phyloP scores from a whole-genome alignment of 2,888 invertebrate species.

The Plusia festucae region DNA sequence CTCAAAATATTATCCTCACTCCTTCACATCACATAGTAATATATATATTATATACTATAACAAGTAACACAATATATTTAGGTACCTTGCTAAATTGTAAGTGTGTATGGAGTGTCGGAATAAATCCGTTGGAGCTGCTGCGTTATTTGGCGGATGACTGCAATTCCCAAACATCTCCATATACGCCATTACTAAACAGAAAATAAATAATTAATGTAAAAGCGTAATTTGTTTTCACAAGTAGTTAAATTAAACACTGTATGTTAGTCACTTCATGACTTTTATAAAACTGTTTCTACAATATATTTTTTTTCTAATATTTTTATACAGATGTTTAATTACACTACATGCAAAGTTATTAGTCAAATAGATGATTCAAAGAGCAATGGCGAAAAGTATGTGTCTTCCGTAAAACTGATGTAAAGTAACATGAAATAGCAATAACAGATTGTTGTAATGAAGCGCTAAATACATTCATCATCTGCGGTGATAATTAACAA shows the following conservation, averaged over 20 bases:
- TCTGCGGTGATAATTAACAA: slow-evolving; percentile 77
- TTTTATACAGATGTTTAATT: slow-evolving; percentile 41
- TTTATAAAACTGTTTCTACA: slow-evolving; percentile 6
- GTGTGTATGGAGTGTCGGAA: slow-evolving; percentile 96
- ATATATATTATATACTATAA: no score
- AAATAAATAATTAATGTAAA: slow-evolving; percentile 15
- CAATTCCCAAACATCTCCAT: slow-evolving; percentile 98
- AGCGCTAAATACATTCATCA: slow-evolving; percentile 80
- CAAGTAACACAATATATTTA: no score
- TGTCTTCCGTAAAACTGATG: slow-evolving; percentile 58
- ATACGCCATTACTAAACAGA: slow-evolving; percentile 95
- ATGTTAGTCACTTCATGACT: slow-evolving; percentile 14
- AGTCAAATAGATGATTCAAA: slow-evolving; percentile 60
- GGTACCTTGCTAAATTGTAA: slow-evolving; percentile 90
- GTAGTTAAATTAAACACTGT: slow-evolving; percentile 47
- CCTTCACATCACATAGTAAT: no score
- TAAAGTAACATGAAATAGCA: slow-evolving; percentile 73
- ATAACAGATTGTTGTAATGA: slow-evolving; percentile 76
- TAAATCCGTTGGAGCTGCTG: slow-evolving; percentile 92
- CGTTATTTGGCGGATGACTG: slow-evolving; percentile 91
- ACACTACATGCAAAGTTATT: slow-evolving; percentile 61
- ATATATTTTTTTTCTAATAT: background rate
- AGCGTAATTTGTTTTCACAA: slow-evolving; percentile 11
- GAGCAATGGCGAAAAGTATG: slow-evolving; percentile 65
- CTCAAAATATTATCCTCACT: no score